Base-by-base conservation (phyloP, 2,113 vertebrate genomes). In the Siniperca chuatsi region DNA sequence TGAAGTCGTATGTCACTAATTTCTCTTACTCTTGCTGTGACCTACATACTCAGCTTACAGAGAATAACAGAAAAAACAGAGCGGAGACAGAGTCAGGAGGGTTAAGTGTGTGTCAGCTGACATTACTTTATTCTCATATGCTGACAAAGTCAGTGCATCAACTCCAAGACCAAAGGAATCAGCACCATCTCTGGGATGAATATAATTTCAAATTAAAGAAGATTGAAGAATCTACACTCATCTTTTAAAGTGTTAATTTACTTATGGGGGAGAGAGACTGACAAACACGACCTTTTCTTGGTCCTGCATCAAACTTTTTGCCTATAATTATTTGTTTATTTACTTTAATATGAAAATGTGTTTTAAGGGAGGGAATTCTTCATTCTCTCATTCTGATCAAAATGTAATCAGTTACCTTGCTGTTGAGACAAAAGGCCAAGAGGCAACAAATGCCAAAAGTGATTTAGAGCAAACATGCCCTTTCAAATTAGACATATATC, bases 61-160 rank as follows among this genome's bases (percentile, higher is more conserved):
- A 67, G 13, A 77, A 40, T 55, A 69, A 78, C 1, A 74, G 8
- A 15, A 57, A 25, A 48, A 50, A 64, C 55, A 61, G 18, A 35
- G 58, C 0, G 12, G 8, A 71, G 23, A 74, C 61, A 40, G 16
- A 58, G 20, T 33, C 65, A 9, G 79, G 69, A 0, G 1, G 55
- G 81, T 78, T 81, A 74, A 20, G 23, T 81, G 42, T 21, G 35
- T 60, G 64, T 83, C 64, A 75, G 62, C 46, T 75, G 67, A 57
- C 70, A 44, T 21, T 52, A 65, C 64, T 85, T 73, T 57, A 37
- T 68, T 75, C 54, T 60, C 75, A 25, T 20, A 7, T 16, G n/a
- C 61, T 46, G 64, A 81, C 58, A 71, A 55, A 73, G 35, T 48
- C 29, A 3, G 12, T 2, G 42, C 33, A 13, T 61, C 12, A 9